Evolutionary conservation across 2,113 vertebrate genomes (phyloP), one percentile per base, ranked within the genome.

Genomic region (Miniopterus natalensis): DNA sequence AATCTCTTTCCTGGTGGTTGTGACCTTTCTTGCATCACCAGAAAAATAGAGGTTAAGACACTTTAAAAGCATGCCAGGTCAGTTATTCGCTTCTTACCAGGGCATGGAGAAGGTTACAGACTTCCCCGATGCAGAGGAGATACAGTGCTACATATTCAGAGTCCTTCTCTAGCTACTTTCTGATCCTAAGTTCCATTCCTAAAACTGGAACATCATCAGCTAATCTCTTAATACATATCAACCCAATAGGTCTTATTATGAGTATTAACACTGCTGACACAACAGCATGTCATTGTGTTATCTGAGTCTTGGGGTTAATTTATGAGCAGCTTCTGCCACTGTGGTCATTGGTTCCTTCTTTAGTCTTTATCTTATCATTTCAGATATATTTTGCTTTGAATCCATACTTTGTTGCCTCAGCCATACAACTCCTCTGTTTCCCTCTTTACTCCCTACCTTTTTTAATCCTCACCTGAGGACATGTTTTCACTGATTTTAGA

Each of bases 301-400:
- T 63, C 40, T 80, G 40, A 94, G 59, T 86, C 18, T 21, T 65
- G 20, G 31, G 14, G 36, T 73, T 84, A 68, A 59, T 70, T 96
- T 70, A 36, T 70, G 45, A 81, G 36, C 8, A 29, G 5, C 47
- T 74, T 29, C n/a, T 61, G 4, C 21, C 51, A 36, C 23, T 49
- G 55, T 29, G 20, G 61, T 55, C n/a, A 10, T n/a, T 88, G n/a
- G 3, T 36, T 78, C 21, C 63, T 94, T 49, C 61, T 88, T 70
- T 49, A 66, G 31, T 71, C 14, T 68, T 65, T 79, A 0, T 79
- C 42, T 55, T 77, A 70, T 45, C 42, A 12, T 23, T 70, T 81
- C 59, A 85, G 73, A 51, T 73, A 18, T 68, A n/a, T 90, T 88
- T 80, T 47, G 20, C 27, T 74, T 86, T 75, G 68, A 81, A 90